phyloP scores from a whole-genome alignment of 2,888 invertebrate species.

The Ennomos fuscantarius region DNA sequence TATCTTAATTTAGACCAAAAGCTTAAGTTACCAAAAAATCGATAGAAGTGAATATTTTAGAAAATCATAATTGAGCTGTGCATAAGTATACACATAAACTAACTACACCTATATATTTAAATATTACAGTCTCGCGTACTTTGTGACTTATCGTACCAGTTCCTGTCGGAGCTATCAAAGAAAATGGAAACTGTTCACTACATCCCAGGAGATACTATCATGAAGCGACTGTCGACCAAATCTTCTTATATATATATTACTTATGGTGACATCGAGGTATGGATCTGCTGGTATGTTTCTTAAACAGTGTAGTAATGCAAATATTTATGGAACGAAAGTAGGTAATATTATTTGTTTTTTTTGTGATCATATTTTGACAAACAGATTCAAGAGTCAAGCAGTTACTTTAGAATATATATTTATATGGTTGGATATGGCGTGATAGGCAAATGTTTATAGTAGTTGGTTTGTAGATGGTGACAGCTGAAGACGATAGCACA shows the following conservation, averaged over 20 bases:
- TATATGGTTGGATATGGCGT: too few relatives aligned
- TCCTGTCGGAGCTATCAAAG: constrained; percentile 66
- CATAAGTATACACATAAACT: too few relatives aligned
- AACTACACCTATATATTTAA: background rate
- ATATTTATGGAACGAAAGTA: background rate
- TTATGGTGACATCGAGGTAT: constrained; percentile 71
- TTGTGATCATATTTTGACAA: too few relatives aligned
- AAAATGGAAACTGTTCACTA: constrained; percentile 69
- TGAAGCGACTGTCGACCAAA: constrained; percentile 60
- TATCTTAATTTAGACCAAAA: background rate
- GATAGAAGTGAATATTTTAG: too few relatives aligned
- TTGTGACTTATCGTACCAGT: constrained; percentile 63
- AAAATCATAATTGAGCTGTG: too few relatives aligned
- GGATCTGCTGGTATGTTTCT: background rate
- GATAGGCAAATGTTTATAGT: too few relatives aligned
- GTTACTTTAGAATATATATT: too few relatives aligned
- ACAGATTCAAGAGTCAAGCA: too few relatives aligned
- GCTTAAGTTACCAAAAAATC: background rate
- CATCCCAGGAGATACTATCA: constrained; percentile 71
- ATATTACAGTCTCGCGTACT: constrained; percentile 60
- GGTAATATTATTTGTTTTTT: too few relatives aligned
- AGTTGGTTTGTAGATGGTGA: constrained; percentile 58
- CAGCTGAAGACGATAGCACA: constrained; percentile 73
- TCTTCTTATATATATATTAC: constrained; percentile 66
- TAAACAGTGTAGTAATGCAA: too few relatives aligned